Percentiles rank a stretch among this genome's conserved stretches.
Evolutionary conservation across 2,113 vertebrate species (phyloP).

Genomic region (Corythornis madagascariensis): DNA sequence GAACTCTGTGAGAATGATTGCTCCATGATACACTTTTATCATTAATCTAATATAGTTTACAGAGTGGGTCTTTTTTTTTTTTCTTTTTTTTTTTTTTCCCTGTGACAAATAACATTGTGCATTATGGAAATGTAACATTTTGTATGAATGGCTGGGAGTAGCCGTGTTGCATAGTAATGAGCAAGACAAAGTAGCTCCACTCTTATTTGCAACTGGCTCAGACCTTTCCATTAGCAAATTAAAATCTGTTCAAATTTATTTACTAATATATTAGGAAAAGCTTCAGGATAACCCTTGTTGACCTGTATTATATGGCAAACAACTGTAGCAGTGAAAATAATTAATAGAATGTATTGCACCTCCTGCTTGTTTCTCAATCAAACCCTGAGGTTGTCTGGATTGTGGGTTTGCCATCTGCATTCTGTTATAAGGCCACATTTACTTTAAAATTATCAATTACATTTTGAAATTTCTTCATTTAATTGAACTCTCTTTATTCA

Average conservation of each 20-base stretch:
- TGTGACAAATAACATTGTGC: conserved; percentile 79
- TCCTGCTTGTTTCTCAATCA: conserved; percentile 78
- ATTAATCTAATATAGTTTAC: conserved; percentile 77
- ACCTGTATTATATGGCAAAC: conserved; percentile 80
- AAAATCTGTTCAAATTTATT: conserved; percentile 87
- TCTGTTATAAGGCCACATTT: conserved; percentile 74
- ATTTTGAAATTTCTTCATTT: conserved; percentile 65
- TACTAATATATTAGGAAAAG: conserved; percentile 85
- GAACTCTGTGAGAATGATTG: conserved; percentile 50
- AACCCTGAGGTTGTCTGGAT: conserved; percentile 63
- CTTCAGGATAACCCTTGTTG: conserved; percentile 73
- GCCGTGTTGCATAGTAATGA: conserved; percentile 79
- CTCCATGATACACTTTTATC: conserved; percentile 67
- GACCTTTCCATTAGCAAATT: conserved; percentile 85
- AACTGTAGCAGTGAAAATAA: conserved; percentile 80
- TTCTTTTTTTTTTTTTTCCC: neutral
- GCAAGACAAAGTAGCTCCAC: conserved; percentile 76
- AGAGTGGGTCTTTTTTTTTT: neutral
- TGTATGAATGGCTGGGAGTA: conserved; percentile 77
- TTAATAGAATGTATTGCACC: conserved; percentile 77
- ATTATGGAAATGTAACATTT: conserved; percentile 89
- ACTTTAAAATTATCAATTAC: conserved; percentile 81
- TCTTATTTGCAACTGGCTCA: conserved; percentile 77
- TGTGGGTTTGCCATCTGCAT: conserved; percentile 75
- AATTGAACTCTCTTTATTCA: conserved; percentile 68